phyloP scores from a whole-genome alignment of 2,113 vertebrate genomes.

The Picathartes gymnocephalus region DNA sequence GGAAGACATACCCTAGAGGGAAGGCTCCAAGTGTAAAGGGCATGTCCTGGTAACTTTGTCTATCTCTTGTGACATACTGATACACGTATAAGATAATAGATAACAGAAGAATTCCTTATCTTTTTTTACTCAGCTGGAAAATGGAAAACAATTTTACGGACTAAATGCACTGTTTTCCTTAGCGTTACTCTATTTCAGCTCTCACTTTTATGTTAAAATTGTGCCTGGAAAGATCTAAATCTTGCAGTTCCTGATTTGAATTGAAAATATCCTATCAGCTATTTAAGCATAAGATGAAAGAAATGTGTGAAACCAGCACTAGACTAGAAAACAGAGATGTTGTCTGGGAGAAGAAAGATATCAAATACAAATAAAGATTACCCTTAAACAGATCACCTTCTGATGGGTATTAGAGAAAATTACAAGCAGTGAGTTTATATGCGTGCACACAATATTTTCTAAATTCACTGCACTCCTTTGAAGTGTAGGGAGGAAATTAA shows the following conservation, averaged over 20 bases:
- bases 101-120: neutral
- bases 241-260: neutral
- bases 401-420: neutral
- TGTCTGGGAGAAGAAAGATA: neutral
- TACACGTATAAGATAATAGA: neutral
- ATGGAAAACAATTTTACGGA: neutral
- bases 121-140: neutral
- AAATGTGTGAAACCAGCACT: neutral
- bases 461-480: neutral
- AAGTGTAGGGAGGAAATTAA: slow-evolving; percentile 4
- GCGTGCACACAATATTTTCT: neutral
- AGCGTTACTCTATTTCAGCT: neutral
- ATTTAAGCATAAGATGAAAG: neutral
- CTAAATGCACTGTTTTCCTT: neutral
- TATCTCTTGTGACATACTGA: neutral
- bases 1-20: neutral
- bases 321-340: neutral
- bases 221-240: neutral
- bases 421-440: neutral
- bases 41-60: neutral
- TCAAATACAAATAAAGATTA: neutral
- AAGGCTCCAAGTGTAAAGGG: neutral
- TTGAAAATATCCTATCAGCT: neutral
- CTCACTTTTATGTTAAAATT: neutral
- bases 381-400: neutral